A percentile compares a stretch with the other conserved stretches of the same genome.
These are phyloP conservation scores for Augochlora pura DNA, from an alignment of 1,140 invertebrate genomes.

Conservation along the genomic window DNA sequence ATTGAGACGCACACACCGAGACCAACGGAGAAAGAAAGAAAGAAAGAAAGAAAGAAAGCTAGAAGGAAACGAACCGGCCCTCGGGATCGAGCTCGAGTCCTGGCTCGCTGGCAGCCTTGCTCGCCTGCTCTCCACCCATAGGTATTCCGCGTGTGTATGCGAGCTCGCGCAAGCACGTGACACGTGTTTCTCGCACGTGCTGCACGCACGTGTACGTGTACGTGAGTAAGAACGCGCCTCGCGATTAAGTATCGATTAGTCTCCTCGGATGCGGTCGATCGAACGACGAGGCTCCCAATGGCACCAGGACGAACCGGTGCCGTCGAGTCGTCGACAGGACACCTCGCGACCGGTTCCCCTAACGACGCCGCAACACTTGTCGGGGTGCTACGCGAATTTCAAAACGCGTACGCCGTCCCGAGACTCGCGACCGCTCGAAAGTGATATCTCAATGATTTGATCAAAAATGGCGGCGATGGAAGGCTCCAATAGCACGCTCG, in stretches of 20 bases:
- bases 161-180: constrained; percentile 8
- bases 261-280: constrained; percentile 17
- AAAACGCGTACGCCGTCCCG: no score
- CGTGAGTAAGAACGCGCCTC: constrained; percentile 22
- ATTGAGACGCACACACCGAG: no score
- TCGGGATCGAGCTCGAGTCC: constrained; percentile 8
- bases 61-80: constrained; percentile 34
- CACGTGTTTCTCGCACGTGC: constrained; percentile 47
- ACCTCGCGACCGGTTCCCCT: neutral
- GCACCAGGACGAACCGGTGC: neutral
- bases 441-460: no score
- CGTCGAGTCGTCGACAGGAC: neutral
- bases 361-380: no score
- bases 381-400: no score
- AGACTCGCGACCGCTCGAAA: no score
- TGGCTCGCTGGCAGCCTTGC: no score
- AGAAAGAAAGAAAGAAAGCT: constrained; percentile 3
- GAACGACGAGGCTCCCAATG: neutral
- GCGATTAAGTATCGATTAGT: constrained; percentile 43
- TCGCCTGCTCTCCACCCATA: constrained; percentile 3
- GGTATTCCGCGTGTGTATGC: constrained; percentile 18
- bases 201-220: constrained; percentile 42
- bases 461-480: no score
- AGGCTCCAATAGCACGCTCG: neutral
- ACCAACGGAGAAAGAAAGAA: neutral